Conservation (phyloP, 2,797 vertebrate genomes). For the Brotula barbata region DNA sequence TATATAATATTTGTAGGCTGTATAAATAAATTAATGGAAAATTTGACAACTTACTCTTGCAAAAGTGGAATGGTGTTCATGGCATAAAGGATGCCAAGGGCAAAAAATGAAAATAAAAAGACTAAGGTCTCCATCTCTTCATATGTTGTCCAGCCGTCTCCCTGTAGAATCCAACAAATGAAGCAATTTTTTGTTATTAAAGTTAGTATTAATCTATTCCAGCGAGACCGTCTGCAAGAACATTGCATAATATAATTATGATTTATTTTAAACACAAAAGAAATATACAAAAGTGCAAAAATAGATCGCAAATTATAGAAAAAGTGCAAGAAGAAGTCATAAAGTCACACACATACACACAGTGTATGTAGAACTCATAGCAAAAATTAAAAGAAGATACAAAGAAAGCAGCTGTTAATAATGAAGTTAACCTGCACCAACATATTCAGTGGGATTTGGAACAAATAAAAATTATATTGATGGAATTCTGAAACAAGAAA, state of each 20-base stretch:
- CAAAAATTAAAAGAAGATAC: no score
- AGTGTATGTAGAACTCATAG: no score
- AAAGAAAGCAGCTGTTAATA: no score
- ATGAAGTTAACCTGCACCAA: no score
- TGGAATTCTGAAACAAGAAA: slow-evolving; percentile 6
- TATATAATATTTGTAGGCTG: no score
- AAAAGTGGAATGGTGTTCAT: slow-evolving; percentile 77
- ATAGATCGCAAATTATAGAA: no score
- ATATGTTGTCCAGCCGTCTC: slow-evolving; percentile 9
- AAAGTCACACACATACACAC: no score
- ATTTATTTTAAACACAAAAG: not conserved
- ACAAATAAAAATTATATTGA: slow-evolving; percentile 5
- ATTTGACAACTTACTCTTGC: slow-evolving; percentile 83
- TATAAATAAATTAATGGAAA: not conserved
- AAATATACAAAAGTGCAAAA: not conserved
- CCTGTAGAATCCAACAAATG: slow-evolving; percentile 40
- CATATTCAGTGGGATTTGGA: not conserved
- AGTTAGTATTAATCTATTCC: not conserved
- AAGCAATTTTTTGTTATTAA: slow-evolving; percentile 3
- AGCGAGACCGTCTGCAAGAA: not conserved
- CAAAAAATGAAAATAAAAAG: slow-evolving; percentile 82
- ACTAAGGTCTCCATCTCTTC: slow-evolving; percentile 74
- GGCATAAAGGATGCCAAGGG: slow-evolving; percentile 81
- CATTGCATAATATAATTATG: no score
- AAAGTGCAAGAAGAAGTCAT: no score